Evolutionary conservation across 2,888 invertebrate genomes (phyloP), one percentile per base, ranked within the genome.

Genomic region (Uloborus plumipes): DNA sequence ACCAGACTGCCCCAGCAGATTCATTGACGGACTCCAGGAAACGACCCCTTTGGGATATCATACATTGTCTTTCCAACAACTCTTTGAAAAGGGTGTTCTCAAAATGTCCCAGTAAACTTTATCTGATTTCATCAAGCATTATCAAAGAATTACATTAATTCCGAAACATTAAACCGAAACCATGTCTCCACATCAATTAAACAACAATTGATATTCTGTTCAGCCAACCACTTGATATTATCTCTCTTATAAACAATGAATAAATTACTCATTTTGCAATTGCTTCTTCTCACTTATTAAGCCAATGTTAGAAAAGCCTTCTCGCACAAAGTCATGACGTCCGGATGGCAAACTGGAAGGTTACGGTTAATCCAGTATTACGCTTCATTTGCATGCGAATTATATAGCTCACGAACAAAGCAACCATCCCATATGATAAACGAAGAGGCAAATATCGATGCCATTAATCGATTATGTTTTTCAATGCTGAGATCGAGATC

Each of bases 121-220:
- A 55, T 18, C 55, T 9, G 20, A 55, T 55, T 55, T 55, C 15
- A 20, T 55, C 55, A 55, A 16, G n/a, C 16, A 16, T 20, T n/a
- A 55, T 11, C 16, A 13, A 55, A 55, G 55, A 55, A 64, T 2
- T 31, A 31, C 64, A 14, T n/a, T 22, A 64, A 18, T 47, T n/a
- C 18, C 15, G 62, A 15, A 55, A 22, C 51, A 75, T 67, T 59
- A 58, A 47, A 75, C 50, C 18, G 22, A 16, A 64, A 62, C 59
- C 55, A 39, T 55, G 20, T 18, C 1, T 55, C 20, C 55, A 18
- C 11, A 18, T n/a, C 55, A 55, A 55, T n/a, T 55, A 55, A 20
- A 9, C 16, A 67, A 75, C 75, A 75, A 75, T 75, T 75, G 75
- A 75, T 75, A 75, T 75, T 58, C 59, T 59, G 65, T 67, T 75